Percentiles rank a stretch among this genome's conserved stretches.
phyloP scores from a whole-genome alignment of 2,113 vertebrate species.

The Neodontobutis hainanensis region DNA sequence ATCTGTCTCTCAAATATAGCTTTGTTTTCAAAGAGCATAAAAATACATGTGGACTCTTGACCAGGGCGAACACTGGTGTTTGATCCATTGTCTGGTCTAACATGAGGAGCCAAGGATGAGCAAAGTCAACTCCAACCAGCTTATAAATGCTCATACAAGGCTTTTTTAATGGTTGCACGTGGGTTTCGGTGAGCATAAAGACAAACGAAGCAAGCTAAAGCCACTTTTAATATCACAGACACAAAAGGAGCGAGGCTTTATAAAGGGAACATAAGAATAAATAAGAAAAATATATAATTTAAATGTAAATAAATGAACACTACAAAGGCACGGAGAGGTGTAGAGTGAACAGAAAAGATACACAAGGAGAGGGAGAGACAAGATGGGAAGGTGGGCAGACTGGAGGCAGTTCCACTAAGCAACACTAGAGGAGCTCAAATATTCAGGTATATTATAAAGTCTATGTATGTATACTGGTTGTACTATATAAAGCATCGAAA shows the following conservation, averaged over 20 bases:
- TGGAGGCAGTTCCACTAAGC: constrained; percentile 54
- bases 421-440: constrained; percentile 41
- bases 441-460: constrained; percentile 66
- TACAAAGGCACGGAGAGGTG: constrained; percentile 75
- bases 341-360: constrained; percentile 50
- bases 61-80: constrained; percentile 59
- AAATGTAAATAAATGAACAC: constrained; percentile 51
- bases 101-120: constrained; percentile 35
- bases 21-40: constrained; percentile 75
- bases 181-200: constrained; percentile 36
- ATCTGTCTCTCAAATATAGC: constrained; percentile 72
- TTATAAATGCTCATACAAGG: constrained; percentile 35
- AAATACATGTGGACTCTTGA: constrained; percentile 74
- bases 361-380: constrained; percentile 12
- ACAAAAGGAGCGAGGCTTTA: constrained; percentile 25
- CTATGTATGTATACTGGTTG: constrained; percentile 63
- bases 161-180: constrained; percentile 41
- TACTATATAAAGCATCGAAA: constrained; percentile 71
- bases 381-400: constrained; percentile 33
- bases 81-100: constrained; percentile 55
- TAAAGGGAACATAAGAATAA: constrained; percentile 13
- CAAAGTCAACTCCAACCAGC: constrained; percentile 49
- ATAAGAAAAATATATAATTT: constrained; percentile 4
- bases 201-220: constrained; percentile 55
- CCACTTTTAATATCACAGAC: constrained; percentile 48